Evolutionary conservation across 30 jellyfish, hydroid and myxozoan species (phyloP), one percentile per base, ranked within the genome.

Genomic region (Haliclystus octoradiatus): DNA sequence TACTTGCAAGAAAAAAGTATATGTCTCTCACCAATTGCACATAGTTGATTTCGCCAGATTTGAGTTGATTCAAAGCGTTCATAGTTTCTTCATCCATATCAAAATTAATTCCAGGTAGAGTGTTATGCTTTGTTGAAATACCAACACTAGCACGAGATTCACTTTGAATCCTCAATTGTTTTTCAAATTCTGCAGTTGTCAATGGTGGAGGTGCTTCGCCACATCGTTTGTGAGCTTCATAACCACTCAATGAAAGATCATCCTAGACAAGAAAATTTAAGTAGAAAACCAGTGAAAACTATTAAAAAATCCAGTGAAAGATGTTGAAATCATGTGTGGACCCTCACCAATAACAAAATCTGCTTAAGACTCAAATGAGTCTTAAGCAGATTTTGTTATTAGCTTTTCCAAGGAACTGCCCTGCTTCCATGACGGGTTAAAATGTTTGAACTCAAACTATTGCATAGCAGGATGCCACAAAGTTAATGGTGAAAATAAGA

Each of bases 101-200:
- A 65, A 88, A 88, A 60, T 76, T 72, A 27, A 88, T 70, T 23
- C 97, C 97, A 49, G 97, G 97, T 19, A 88, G 71, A 1, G 97
- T 88, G 46, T 73, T 73, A 23, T 77, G 92, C 49, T 71, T 88
- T 19, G 97, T 31, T 14, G 76, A 40, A 14, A 71, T 88, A 28
- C 95, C 93, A 25, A 78, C 88, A 62, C 66, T 51, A n/a, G n/a
- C n/a, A n/a, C n/a, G n/a, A n/a, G n/a, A n/a, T n/a, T n/a, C n/a
- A n/a, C n/a, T n/a, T n/a, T n/a, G n/a, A n/a, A n/a, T n/a, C n/a
- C n/a, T n/a, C n/a, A n/a, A n/a, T n/a, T n/a, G n/a, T n/a, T n/a
- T n/a, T n/a, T n/a, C 97, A 75, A 71, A 40, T 62, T 88, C 97
- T 7, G 88, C 71, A 2, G 49, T 69, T 35, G 97, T 80, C 1